Evolutionary conservation across 2,113 vertebrate genomes (phyloP).

Genomic region (Salvelinus sp.): DNA sequence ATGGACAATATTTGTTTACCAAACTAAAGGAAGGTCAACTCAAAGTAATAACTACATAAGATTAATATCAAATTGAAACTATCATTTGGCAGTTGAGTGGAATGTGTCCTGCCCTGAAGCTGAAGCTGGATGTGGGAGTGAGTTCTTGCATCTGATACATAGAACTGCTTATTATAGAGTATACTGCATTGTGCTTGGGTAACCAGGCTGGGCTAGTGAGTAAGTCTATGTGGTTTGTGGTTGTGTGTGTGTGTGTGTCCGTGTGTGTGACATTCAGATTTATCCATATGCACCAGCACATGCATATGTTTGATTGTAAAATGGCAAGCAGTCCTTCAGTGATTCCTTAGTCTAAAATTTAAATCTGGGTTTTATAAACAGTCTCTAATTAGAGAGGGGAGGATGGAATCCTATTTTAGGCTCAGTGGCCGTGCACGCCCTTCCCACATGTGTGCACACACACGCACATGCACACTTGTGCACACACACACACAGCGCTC

Average conservation of each 20-base stretch:
- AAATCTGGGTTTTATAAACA: conserved; percentile 78
- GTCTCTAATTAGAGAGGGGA: conserved; percentile 80
- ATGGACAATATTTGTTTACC: too few relatives aligned
- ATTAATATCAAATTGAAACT: background rate
- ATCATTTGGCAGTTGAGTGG: conserved; percentile 3
- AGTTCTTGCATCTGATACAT: conserved; percentile 57
- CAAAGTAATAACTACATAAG: too few relatives aligned
- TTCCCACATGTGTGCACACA: conserved; percentile 57
- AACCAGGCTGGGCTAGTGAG: conserved; percentile 57
- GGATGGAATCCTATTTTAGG: conserved; percentile 73
- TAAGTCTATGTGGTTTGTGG: conserved; percentile 66
- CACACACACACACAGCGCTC: conserved; percentile 12
- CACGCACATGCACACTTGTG: conserved; percentile 19
- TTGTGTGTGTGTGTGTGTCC: conserved; percentile 11
- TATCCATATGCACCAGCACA: conserved; percentile 58
- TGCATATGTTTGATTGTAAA: conserved; percentile 49
- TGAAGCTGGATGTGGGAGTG: conserved; percentile 35
- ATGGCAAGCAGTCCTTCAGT: conserved; percentile 57
- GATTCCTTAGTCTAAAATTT: conserved; percentile 77
- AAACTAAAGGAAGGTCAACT: too few relatives aligned
- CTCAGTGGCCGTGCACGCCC: conserved; percentile 73
- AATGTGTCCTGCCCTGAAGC: conserved; percentile 32
- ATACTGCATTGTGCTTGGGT: conserved; percentile 67
- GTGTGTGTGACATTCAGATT: conserved; percentile 48
- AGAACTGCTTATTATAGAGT: conserved; percentile 68